phyloP scores from a whole-genome alignment of 2,888 invertebrate genomes.

The Calameuta filiformis region DNA sequence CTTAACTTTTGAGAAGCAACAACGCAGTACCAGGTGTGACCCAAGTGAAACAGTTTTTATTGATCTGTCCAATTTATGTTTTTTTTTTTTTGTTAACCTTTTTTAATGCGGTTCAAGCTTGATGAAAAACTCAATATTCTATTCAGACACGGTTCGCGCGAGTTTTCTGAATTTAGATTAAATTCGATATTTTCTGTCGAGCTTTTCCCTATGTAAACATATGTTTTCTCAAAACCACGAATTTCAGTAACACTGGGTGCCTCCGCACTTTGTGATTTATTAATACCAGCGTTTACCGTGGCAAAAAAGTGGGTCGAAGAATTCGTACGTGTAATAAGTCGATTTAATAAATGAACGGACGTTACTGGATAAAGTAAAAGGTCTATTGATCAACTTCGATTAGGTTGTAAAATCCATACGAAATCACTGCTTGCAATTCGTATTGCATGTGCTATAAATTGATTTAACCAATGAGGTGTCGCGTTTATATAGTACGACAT shows the following conservation, averaged over 20 bases:
- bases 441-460: neutral
- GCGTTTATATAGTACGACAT: neutral
- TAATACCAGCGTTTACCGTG: neutral
- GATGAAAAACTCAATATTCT: neutral
- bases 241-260: neutral
- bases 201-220: neutral
- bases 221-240: neutral
- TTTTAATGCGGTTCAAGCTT: neutral
- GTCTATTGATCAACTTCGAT: neutral
- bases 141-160: neutral
- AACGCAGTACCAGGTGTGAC: neutral
- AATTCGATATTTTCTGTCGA: neutral
- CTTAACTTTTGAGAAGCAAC: neutral
- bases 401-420: neutral
- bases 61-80: neutral
- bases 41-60: neutral
- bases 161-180: neutral
- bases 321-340: neutral
- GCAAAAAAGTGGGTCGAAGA: neutral
- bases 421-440: neutral
- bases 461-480: neutral
- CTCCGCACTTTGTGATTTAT: neutral
- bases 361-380: neutral
- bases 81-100: neutral
- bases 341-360: neutral